Conservation (phyloP, 2,797 vertebrate genomes). For the Neopelma chrysocephalum region DNA sequence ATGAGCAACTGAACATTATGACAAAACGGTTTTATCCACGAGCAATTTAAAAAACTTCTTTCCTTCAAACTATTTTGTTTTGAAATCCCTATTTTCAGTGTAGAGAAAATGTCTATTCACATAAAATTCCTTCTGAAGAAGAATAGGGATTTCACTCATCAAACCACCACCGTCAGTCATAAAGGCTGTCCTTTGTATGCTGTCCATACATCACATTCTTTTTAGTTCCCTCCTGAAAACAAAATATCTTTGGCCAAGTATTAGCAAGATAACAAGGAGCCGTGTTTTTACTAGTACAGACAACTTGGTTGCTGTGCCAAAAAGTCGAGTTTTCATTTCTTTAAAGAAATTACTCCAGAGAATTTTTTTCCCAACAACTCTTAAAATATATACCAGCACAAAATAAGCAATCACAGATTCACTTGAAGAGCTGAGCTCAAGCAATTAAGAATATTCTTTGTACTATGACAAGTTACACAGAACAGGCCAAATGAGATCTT, state of each 20-base stretch:
- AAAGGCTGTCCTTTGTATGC: background rate
- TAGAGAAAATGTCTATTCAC: background rate
- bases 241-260: background rate
- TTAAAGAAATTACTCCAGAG: background rate
- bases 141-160: background rate
- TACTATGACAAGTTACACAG: background rate
- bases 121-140: background rate
- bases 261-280: background rate
- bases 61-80: background rate
- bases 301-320: background rate
- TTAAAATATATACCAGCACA: background rate
- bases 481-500: background rate
- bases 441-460: conserved; percentile 2
- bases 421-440: background rate
- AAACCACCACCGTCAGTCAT: background rate
- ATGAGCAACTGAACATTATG: background rate
- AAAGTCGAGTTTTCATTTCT: background rate
- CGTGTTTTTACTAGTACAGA: background rate
- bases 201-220: background rate
- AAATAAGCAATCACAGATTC: background rate
- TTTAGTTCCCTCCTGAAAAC: background rate
- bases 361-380: background rate
- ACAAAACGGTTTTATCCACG: background rate
- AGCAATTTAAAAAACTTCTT: background rate
- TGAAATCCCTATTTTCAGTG: background rate